A percentile compares a stretch with the other conserved stretches of the same genome.
These are phyloP conservation scores for Schizopygopsis pylzovi DNA, from an alignment of 2,797 vertebrate species.

Conservation along the genomic window DNA sequence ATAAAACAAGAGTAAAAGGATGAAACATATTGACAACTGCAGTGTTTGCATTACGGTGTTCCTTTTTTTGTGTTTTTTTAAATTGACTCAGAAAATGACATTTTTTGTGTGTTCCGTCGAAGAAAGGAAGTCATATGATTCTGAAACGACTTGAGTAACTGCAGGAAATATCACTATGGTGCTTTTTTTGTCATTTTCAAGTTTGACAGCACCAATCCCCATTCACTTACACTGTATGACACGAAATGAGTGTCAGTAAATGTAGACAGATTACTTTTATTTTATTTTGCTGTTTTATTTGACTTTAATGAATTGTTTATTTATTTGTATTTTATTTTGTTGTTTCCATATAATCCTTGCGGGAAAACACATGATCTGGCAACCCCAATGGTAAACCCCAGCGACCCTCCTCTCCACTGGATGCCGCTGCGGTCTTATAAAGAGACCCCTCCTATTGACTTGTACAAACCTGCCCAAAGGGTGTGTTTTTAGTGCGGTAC, in stretches of 20 bases:
- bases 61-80: background rate
- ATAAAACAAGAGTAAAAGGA: background rate
- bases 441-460: constrained; percentile 18
- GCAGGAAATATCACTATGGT: background rate
- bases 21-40: background rate
- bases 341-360: background rate
- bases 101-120: background rate
- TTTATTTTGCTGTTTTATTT: too few relatives aligned
- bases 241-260: background rate
- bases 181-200: background rate
- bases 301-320: too few relatives aligned
- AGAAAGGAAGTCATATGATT: background rate
- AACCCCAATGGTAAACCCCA: background rate
- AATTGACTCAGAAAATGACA: background rate
- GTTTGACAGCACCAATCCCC: background rate
- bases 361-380: background rate
- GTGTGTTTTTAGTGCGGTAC: constrained; percentile 71
- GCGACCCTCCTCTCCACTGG: constrained; percentile 76
- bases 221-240: background rate
- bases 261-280: too few relatives aligned
- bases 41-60: background rate
- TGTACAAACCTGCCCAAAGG: constrained; percentile 71
- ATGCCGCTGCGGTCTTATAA: constrained; percentile 70
- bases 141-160: background rate
- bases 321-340: too few relatives aligned